Percentiles rank a stretch among this genome's conserved stretches.
Conservation (phyloP, 2,113 vertebrate species). For the Xerus inauris region DNA sequence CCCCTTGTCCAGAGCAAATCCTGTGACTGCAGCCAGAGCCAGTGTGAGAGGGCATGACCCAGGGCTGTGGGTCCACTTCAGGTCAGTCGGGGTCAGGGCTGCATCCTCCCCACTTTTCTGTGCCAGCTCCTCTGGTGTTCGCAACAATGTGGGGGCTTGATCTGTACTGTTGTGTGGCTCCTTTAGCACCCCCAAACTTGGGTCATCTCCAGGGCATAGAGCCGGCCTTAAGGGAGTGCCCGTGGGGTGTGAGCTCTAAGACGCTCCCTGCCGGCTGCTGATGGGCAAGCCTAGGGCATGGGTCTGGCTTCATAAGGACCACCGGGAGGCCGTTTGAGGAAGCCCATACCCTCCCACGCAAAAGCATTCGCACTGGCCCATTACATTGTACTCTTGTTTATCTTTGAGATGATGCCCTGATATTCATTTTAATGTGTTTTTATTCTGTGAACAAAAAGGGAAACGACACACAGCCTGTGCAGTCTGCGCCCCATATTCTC, state of each 20-base stretch:
- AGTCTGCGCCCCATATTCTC: background rate
- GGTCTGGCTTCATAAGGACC: background rate
- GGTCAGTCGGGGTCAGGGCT: background rate
- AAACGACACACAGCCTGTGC: background rate
- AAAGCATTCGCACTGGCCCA: background rate
- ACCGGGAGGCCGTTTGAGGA: background rate
- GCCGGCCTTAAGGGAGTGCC: background rate
- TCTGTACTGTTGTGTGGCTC: background rate
- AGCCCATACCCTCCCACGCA: background rate
- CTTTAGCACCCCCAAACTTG: background rate
- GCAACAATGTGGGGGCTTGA: too few species aligned
- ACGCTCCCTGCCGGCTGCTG: background rate
- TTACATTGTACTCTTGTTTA: background rate
- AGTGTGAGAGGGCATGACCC: background rate
- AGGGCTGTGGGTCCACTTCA: background rate
- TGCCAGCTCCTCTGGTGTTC: background rate
- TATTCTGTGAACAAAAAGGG: background rate
- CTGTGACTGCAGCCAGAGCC: background rate
- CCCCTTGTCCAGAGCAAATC: background rate
- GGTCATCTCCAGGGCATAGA: background rate
- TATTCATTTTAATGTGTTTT: background rate
- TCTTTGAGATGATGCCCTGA: background rate
- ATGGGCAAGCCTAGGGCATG: background rate
- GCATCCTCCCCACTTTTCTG: background rate
- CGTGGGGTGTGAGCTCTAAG: background rate